Base-by-base conservation (phyloP, 2,888 invertebrate species). In the Prosopocoilus inquinatus region DNA sequence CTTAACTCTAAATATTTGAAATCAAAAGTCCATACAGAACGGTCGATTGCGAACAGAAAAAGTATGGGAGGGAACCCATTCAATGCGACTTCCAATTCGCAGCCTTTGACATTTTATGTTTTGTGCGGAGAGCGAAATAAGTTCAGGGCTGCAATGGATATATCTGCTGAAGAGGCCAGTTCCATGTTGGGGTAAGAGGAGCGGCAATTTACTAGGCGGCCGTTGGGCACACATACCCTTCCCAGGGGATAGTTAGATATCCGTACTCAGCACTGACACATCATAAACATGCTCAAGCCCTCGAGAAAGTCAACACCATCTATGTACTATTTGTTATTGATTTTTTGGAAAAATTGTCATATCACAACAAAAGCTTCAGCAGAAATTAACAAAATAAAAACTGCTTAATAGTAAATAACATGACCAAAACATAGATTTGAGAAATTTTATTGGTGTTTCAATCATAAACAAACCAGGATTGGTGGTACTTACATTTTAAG, bases 151-250 rank as follows among this genome's bases (percentile, higher is more conserved):
- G 47, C 47, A 13, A 33, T 16, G 12, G 28, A 33, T 32, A 33
- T 33, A 16, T 28, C 20, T 32, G 47, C 38, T 49, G 53, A 34
- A 38, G 35, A 48, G 38, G 50, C 39, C 38, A 45, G 49, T 53
- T 53, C 32, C 20, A 28, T 5, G 20, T 28, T 28, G 20, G 20
- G 20, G 20, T 28, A 28, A 28, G 20, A 28, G 20, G 20, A 28
- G 20, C 20, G 50, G 35, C 58, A 55, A 58, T 58, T 58, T 58
- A 48, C 50, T 33, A 43, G 50, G 33, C 28, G 50, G 47, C 55
- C 46, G 28, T 52, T 38, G 55, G 49, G 20, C 58, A 49, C 36
- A 28, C 20, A 47, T 11, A 32, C 35, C n/a, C 38, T 41, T 45
- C 57, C 50, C 50, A 15, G 28, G 59, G 57, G 59, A 59, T 43